Base-by-base conservation (phyloP, 2,888 invertebrate species). In the Eupithecia subfuscata region DNA sequence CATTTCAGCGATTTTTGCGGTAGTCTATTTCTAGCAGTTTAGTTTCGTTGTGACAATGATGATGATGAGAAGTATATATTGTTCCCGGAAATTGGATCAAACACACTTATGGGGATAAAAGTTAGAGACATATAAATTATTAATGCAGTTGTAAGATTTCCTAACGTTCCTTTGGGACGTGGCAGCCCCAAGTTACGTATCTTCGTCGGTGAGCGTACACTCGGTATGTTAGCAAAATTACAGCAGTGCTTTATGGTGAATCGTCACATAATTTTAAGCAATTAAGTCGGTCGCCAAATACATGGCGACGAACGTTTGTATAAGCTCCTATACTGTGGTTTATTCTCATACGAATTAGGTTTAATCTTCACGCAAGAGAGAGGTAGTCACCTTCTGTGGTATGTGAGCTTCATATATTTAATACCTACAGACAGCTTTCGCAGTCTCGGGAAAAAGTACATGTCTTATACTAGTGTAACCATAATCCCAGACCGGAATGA, bases 191-290 rank as follows among this genome's bases (percentile, higher is more conserved):
- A 64, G 64, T 9, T 64, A 64, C 34, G 12, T 34, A 68, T 68
- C 22, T 68, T 25, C 7, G n/a, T 8, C 7, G 43, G 22, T 43
- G 43, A 43, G 22, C 43, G 68, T 73, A 75, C 72, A 63, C 68
- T 69, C 30, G 64, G 69, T 73, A 71, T 75, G 77, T 77, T 77
- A 75, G 74, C 75, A 68, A 75, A 77, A 75, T 77, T 73, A 77
- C 70, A 73, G n/a, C 63, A 22, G 73, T 75, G 77, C 75, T 77
- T 77, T 77, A 77, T 71, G 73, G 73, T 67, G 70, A 73, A 70
- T 77, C 75, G 77, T 75, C 77, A 77, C 77, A 77, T 77, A 72
- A 77, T 77, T 77, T 77, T 70, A 68, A 70, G 70, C 70, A 77
- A 75, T 75, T 75, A 75, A 73, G 70, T 71, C 65, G 56, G 76